Conservation (phyloP, 2,888 invertebrate genomes). For the Fragum fragum region DNA sequence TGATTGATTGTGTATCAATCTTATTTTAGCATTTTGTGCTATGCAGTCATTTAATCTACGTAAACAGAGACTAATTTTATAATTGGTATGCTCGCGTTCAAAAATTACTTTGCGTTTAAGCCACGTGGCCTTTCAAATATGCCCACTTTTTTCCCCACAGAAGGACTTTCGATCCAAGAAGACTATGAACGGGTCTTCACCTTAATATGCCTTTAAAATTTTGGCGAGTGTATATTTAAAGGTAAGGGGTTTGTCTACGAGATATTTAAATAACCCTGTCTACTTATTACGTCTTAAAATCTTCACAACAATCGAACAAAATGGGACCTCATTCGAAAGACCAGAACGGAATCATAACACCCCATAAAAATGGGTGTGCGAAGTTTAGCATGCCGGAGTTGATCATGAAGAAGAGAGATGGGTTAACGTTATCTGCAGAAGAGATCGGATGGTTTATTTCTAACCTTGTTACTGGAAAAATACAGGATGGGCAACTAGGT, state of each 20-base stretch:
- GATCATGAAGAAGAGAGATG: conserved; percentile 85
- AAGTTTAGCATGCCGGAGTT: conserved; percentile 66
- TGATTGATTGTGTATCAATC: too few species aligned
- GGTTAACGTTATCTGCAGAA: conserved; percentile 75
- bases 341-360: background rate
- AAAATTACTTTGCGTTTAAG: too few species aligned
- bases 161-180: too few species aligned
- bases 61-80: too few species aligned
- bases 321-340: conserved; percentile 21
- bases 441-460: conserved; percentile 84
- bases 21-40: too few species aligned
- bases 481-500: conserved; percentile 86
- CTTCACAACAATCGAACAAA: background rate
- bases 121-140: too few species aligned
- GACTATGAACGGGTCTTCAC: too few species aligned
- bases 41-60: too few species aligned
- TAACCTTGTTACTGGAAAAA: conserved; percentile 74
- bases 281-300: background rate
- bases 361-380: background rate
- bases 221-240: background rate
- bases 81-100: too few species aligned
- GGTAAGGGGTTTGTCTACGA: background rate
- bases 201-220: background rate
- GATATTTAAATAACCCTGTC: background rate
- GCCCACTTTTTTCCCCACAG: too few species aligned